Evolutionary conservation across 2,888 invertebrate genomes (phyloP).

Genomic region (Lasioglossum marginatum): DNA sequence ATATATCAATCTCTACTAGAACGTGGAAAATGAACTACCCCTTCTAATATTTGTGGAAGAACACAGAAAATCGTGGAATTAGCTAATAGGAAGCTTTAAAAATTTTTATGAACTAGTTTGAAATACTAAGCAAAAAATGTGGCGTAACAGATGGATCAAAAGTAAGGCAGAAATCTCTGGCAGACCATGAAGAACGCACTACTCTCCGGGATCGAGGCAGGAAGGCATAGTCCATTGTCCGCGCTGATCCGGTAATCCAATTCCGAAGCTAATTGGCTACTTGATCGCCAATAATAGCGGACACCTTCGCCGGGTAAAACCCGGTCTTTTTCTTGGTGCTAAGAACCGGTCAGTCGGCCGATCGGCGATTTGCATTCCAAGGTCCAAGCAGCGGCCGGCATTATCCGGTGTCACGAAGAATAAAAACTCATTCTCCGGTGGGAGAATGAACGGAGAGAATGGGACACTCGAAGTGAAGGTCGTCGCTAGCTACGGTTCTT

Average conservation of each 20-base stretch:
- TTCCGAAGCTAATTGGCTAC: slow-evolving; percentile 31
- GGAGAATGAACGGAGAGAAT: background rate
- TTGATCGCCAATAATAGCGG: slow-evolving; percentile 27
- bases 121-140: background rate
- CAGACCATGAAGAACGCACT: background rate
- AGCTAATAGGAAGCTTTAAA: background rate
- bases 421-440: slow-evolving; percentile 66
- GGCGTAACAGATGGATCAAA: background rate
- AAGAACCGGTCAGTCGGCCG: slow-evolving; percentile 55
- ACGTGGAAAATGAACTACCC: background rate
- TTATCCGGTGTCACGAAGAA: slow-evolving; percentile 66
- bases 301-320: slow-evolving; percentile 18
- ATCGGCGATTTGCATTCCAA: slow-evolving; percentile 62
- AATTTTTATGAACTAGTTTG: background rate
- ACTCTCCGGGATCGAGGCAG: background rate
- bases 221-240: slow-evolving; percentile 12
- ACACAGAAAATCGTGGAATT: background rate
- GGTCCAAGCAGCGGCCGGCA: slow-evolving; percentile 32
- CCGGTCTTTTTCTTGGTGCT: slow-evolving; percentile 58
- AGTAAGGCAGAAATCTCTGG: background rate
- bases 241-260: slow-evolving; percentile 28
- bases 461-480: slow-evolving; percentile 26
- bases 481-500: slow-evolving; percentile 15
- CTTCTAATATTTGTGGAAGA: background rate
- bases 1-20: background rate